A percentile compares a stretch with the other conserved stretches of the same genome.
Evolutionary conservation across 64 coral and sea anemone genomes (phyloP).

Genomic region (Montipora capricornis): DNA sequence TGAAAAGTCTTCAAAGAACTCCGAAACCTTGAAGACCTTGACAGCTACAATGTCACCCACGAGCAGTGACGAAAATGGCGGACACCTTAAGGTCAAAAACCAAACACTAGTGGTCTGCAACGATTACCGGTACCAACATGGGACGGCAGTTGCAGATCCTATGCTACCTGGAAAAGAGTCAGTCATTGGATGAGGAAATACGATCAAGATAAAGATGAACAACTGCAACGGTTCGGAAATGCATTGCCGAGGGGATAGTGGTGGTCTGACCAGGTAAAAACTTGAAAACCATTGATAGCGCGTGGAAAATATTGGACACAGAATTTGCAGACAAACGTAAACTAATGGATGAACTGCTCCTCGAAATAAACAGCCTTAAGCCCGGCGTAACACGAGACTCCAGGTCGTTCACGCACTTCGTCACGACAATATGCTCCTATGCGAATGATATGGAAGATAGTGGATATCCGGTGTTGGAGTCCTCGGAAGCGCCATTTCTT

Average conservation of each 20-base stretch:
- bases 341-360: constrained; percentile 61
- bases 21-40: constrained; percentile 34
- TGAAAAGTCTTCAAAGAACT: constrained; percentile 6
- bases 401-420: background rate
- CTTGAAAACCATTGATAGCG: background rate
- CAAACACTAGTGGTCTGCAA: constrained; percentile 49
- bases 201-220: constrained; percentile 38
- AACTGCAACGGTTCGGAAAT: constrained; percentile 38
- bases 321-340: constrained; percentile 60
- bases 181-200: constrained; percentile 60
- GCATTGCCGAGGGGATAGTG: constrained; percentile 38
- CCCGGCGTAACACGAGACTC: constrained; percentile 18
- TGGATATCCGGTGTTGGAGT: constrained; percentile 2
- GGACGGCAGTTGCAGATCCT: constrained; percentile 41
- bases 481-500: constrained; percentile 43
- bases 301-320: constrained; percentile 58
- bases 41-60: background rate
- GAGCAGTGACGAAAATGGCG: constrained; percentile 70
- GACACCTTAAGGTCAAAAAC: constrained; percentile 63
- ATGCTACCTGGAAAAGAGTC: constrained; percentile 65
- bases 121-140: constrained; percentile 58
- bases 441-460: constrained; percentile 62
- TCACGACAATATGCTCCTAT: background rate
- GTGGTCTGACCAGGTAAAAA: constrained; percentile 39
- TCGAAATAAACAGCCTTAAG: background rate